Evolutionary conservation across 2,797 vertebrate species (phyloP), one percentile per base, ranked within the genome.

Genomic region (Ibycter americanus): DNA sequence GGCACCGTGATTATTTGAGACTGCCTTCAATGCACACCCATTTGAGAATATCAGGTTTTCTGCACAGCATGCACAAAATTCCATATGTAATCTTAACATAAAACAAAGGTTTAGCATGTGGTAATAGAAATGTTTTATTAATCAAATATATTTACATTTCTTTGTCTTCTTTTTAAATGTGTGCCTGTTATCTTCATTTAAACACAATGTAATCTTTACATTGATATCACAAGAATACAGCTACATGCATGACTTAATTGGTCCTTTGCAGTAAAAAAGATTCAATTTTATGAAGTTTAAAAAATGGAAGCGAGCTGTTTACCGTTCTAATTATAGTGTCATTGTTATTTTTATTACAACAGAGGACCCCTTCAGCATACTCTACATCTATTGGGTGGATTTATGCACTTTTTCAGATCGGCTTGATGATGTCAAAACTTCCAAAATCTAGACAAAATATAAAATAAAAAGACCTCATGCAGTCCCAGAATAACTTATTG

Each of bases 141-240:
- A 96, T 97, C 93, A 97, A 98, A 98, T 97, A 93, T 97, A 97
- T 97, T 97, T 98, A 97, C 95, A 98, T 91, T 93, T 98, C 81
- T 96, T 95, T 13, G 31, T 93, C 87, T 93, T 87, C 82, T 92
- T 85, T 87, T 97, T 96, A 92, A 96, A 95, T 58, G 93, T 96
- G 83, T 94, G 92, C 68, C 94, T 95, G 83, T 86, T 96, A 62
- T 91, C 96, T 97, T 97, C 58, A 94, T 96, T 98, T 96, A 93
- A 97, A 93, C 90, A 97, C 92, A 96, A 91, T 34, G 51, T 77
- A 94, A 83, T 96, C 72, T 96, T 96, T 94, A 90, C 84, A 96
- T 93, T 94, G 94, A 73, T 94, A 93, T 89, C 96, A 89, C 92
- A 96, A 93, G 93, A 97, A 87, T 93, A 96, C 89, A 97, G 95